A percentile compares a stretch with the other conserved stretches of the same genome.
Evolutionary conservation across 1,140 invertebrate genomes (phyloP).

Genomic region (Antheraea mylitta): DNA sequence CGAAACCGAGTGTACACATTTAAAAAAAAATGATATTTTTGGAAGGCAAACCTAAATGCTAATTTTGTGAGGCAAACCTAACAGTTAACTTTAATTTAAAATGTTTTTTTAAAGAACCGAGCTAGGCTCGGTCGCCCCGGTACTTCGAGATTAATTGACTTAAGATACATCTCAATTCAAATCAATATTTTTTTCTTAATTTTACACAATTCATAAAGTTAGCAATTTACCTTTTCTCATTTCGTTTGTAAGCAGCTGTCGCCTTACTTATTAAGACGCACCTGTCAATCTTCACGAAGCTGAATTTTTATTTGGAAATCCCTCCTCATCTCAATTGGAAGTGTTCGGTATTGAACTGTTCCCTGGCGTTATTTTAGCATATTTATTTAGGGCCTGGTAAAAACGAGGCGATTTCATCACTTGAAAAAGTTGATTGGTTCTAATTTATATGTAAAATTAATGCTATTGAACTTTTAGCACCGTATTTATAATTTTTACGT

Average conservation of each 20-base stretch:
- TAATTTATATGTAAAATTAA: neutral
- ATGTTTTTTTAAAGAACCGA: too few relatives aligned
- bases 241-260: conserved; percentile 62
- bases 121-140: too few relatives aligned
- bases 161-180: neutral
- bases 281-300: conserved; percentile 71
- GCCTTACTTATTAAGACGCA: conserved; percentile 74
- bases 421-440: conserved; percentile 52
- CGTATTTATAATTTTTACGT: too few relatives aligned
- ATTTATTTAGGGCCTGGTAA: conserved; percentile 64
- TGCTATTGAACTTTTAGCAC: neutral
- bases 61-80: too few relatives aligned
- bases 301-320: conserved; percentile 69
- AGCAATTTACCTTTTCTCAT: conserved; percentile 74
- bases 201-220: conserved; percentile 61
- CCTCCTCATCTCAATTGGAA: conserved; percentile 59
- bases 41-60: too few relatives aligned
- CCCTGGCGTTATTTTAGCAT: conserved; percentile 62
- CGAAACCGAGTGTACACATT: too few relatives aligned
- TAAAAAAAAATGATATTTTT: too few relatives aligned
- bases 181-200: conserved; percentile 4
- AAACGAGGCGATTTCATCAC: conserved; percentile 50
- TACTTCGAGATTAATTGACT: neutral
- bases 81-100: too few relatives aligned
- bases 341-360: conserved; percentile 54